Evolutionary conservation across 2,797 vertebrate genomes (phyloP), one percentile per base, ranked within the genome.

Genomic region (Coreius guichenoti): DNA sequence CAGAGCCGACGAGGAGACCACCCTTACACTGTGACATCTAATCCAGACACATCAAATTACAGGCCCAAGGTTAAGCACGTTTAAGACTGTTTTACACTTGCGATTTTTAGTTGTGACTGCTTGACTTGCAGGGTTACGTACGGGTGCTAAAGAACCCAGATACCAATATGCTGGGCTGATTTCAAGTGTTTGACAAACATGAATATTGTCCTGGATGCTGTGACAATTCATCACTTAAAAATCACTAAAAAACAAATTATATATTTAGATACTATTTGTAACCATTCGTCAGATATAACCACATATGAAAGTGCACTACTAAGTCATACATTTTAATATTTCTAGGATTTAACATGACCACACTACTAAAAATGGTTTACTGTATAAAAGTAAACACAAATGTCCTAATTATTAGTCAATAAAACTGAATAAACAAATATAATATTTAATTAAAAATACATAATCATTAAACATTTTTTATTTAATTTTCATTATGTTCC

Each of bases 11-110:
- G 56, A 51, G 58, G 43, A 67, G 81, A 36, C 81, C 31, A 49
- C 82, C 49, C 33, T 54, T 39, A 69, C 31, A 69, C n/a, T 9
- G 49, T 6, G 73, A 84, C 47, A 84, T 43, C 61, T 56, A 77
- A 84, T 77, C 74, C 82, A 69, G 61, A 56, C 33, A 56, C 74
- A 58, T 84, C 63, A 54, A 33, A 69, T 77, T 84, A 84, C 61
- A 68, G 47, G 47, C 19, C 12, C 17, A 29, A 45, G 82, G 63
- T 78, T 78, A 75, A 74, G 43, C 43, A 65, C 17, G 5, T 45
- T 74, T 69, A 29, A 76, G n/a, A 68, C 23, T 11, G 16, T 51
- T 83, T 75, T 47, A 83, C 47, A 75, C 56, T 63, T 67, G 81
- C 17, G 12, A 29, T 16, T 75, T 73, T 63, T 36, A 33, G 56